Evolutionary conservation across 2,888 invertebrate species (phyloP).

Genomic region (Hanleya hanleyi): DNA sequence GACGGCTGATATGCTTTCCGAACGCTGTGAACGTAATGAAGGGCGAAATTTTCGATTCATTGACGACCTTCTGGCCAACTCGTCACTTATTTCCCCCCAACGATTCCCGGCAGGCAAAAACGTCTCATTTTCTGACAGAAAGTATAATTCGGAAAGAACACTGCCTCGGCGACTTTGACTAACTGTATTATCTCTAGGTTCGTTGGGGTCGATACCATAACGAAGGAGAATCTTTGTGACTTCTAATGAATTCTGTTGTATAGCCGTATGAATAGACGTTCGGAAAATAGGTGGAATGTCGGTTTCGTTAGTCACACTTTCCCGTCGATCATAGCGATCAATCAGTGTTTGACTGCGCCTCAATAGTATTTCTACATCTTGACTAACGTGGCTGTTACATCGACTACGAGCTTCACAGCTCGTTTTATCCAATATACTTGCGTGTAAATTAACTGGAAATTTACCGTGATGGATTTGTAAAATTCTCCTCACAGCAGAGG

Average conservation of each 20-base stretch:
- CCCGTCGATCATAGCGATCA: slow-evolving; percentile 68
- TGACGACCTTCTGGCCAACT: not conserved
- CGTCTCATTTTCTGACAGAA: not conserved
- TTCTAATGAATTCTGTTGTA: slow-evolving; percentile 77
- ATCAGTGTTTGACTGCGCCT: slow-evolving; percentile 71
- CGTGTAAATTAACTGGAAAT: slow-evolving; percentile 49
- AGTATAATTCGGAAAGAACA: not conserved
- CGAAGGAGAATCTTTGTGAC: slow-evolving; percentile 77
- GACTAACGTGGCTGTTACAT: slow-evolving; percentile 56
- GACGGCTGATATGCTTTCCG: not conserved
- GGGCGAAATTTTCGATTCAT: not conserved
- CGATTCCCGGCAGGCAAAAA: too few species aligned
- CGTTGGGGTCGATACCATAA: slow-evolving; percentile 78
- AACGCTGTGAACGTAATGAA: not conserved
- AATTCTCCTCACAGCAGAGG: slow-evolving; percentile 75
- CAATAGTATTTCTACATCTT: slow-evolving; percentile 70
- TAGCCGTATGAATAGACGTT: slow-evolving; percentile 78
- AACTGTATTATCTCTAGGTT: slow-evolving; percentile 67
- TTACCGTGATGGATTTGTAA: slow-evolving; percentile 76
- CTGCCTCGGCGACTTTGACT: not conserved
- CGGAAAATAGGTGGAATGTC: slow-evolving; percentile 75
- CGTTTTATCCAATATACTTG: slow-evolving; percentile 40
- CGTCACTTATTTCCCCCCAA: too few species aligned
- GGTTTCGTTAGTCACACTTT: slow-evolving; percentile 58
- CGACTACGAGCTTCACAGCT: slow-evolving; percentile 52